Base-by-base conservation (phyloP, 2,797 vertebrate species). In the Typhlichthys subterraneus region DNA sequence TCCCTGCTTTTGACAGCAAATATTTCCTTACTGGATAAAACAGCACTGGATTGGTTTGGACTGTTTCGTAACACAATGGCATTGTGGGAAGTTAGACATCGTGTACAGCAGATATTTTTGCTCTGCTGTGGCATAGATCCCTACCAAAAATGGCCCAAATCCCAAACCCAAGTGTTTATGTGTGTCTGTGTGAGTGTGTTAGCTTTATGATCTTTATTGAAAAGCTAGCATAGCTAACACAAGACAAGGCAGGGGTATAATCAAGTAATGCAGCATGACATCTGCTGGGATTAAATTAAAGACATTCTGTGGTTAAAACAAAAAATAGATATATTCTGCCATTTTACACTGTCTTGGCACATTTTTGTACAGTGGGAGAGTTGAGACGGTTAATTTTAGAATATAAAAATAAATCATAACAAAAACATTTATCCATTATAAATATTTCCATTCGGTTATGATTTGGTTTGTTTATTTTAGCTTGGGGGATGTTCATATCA, bases 211-310 rank as follows among this genome's bases (percentile, higher is more conserved):
- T 66, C 55, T 75, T 59, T 45, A 69, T 23, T 81, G 55, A 77
- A 75, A 70, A 58, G 57, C 48, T 57, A 63, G 52, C 23, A 19
- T 29, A 51, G 47, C 48, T 14, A 45, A 56, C 45, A 52, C n/a
- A 63, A 67, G 63, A 45, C 45, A 55, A 45, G 58, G 11, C 13
- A 0, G 11, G 17, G 53, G 59, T 33, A 68, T 77, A 15, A 68
- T 45, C n/a, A 17, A 48, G 56, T 65, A 65, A 70, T 64, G 60
- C 65, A 59, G 65, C 42, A 59, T 73, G 71, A 69, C 65, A 52
- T 79, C 38, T 76, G 59, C 59, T 70, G 59, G 57, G 59, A 79
- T 68, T 73, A 62, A 65, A 69, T 65, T 57, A n/a, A 38, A 66
- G 67, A 57, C 67, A 62, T 72, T 72, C 74, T 59, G 51, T 54